Conservation (phyloP, 2,888 invertebrate genomes). For the Calephelis perditalis region DNA sequence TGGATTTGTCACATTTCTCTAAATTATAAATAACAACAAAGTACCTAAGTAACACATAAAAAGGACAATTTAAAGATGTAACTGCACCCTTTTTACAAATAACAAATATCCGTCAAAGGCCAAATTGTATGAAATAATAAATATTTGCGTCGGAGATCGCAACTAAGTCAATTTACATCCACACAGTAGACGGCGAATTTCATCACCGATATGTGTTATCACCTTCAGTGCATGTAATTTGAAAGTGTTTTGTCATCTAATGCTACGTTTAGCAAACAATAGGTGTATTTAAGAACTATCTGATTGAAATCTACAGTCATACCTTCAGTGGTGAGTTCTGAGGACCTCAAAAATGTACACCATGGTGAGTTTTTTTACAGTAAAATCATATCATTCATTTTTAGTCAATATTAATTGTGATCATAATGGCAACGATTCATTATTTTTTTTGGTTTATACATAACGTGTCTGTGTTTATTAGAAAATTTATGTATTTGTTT, state of each 20-base stretch:
- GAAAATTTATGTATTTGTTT: no score
- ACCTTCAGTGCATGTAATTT: constrained; percentile 47
- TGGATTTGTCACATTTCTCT: no score
- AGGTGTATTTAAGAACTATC: constrained; percentile 55
- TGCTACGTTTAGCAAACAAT: constrained; percentile 56
- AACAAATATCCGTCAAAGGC: no score
- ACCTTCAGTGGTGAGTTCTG: constrained; percentile 25
- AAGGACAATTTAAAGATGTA: no score
- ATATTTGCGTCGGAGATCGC: constrained; percentile 15
- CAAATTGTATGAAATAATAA: constrained; percentile 10
- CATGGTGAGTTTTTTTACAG: constrained; percentile 46
- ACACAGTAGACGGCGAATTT: constrained; percentile 35
- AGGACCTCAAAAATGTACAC: constrained; percentile 42
- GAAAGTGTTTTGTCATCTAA: constrained; percentile 42
- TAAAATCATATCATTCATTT: no score
- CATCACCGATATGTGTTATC: constrained; percentile 59
- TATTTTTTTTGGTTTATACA: no score
- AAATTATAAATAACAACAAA: no score
- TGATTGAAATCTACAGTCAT: constrained; percentile 26
- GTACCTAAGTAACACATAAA: no score
- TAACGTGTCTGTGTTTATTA: no score
- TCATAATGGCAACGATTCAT: no score
- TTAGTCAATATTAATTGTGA: no score
- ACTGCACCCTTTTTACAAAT: no score
- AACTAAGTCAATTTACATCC: constrained; percentile 34